Conservation (phyloP, 1,140 invertebrate genomes). For the Portunus trituberculatus region DNA sequence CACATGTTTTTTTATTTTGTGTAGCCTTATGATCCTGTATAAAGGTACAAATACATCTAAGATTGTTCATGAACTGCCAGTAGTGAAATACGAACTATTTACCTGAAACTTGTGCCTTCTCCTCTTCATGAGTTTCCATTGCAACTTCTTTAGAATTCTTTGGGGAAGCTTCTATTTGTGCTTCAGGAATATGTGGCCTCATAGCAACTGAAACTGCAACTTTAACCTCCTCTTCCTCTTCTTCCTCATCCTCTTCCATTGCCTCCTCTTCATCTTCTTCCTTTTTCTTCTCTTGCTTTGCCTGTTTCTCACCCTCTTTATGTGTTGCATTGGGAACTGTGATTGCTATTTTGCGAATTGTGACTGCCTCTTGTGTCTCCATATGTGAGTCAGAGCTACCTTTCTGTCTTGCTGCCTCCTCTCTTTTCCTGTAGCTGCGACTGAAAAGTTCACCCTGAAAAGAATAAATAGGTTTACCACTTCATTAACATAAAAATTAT, state of each 20-base stretch:
- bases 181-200: background rate
- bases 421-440: constrained; percentile 74
- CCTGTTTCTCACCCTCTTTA: constrained; percentile 64
- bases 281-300: constrained; percentile 51
- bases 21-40: no score
- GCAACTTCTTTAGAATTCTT: background rate
- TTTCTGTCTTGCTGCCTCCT: constrained; percentile 60
- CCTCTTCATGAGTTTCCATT: background rate
- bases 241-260: constrained; percentile 32
- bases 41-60: no score
- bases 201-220: constrained; percentile 30
- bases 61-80: background rate
- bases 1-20: no score
- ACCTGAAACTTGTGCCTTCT: background rate
- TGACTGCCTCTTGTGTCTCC: constrained; percentile 58
- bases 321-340: constrained; percentile 71
- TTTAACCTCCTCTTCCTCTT: constrained; percentile 27
- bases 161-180: background rate
- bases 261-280: constrained; percentile 9
- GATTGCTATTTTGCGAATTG: constrained; percentile 70
- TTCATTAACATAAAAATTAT: no score
- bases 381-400: background rate
- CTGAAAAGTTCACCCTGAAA: constrained; percentile 74
- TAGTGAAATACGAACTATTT: no score
- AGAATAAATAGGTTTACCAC: no score